Percentiles rank a stretch among this genome's conserved stretches.
These are phyloP conservation scores for Ataeniobius toweri DNA, from an alignment of 2,797 vertebrate species.

Conservation along the genomic window DNA sequence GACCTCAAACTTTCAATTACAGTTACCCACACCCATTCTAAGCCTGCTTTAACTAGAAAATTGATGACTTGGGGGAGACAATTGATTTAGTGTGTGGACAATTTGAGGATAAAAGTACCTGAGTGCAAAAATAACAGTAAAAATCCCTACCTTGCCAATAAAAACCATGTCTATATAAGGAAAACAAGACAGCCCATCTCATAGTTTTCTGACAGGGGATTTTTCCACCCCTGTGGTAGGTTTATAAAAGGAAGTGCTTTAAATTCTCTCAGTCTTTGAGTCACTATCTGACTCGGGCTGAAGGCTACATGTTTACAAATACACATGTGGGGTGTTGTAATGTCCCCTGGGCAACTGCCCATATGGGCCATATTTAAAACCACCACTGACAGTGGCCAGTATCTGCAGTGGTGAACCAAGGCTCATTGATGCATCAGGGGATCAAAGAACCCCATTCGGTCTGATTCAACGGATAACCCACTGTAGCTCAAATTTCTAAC, in stretches of 20 bases:
- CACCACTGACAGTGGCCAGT: not conserved
- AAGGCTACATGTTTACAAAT: conserved; percentile 18
- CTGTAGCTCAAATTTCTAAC: not conserved
- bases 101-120: conserved; percentile 12
- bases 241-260: not conserved
- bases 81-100: conserved; percentile 26
- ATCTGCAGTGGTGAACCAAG: not conserved
- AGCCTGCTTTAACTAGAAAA: conserved; percentile 51
- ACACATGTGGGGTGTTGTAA: conserved; percentile 5
- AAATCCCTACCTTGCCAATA: not conserved
- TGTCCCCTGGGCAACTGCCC: not conserved
- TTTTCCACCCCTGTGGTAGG: conserved; percentile 7
- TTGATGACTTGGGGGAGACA: conserved; percentile 27
- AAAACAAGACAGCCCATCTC: not conserved
- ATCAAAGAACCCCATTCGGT: not conserved
- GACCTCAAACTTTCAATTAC: conserved; percentile 51
- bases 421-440: not conserved
- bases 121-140: conserved; percentile 20
- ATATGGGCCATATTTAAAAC: not conserved
- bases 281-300: conserved; percentile 1
- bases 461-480: not conserved
- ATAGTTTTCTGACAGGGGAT: not conserved
- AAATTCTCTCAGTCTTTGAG: conserved; percentile 17
- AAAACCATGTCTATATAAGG: conserved; percentile 1
- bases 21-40: conserved; percentile 46